Base-by-base conservation (phyloP, 2,113 vertebrate genomes). In the Cyanistes caeruleus region DNA sequence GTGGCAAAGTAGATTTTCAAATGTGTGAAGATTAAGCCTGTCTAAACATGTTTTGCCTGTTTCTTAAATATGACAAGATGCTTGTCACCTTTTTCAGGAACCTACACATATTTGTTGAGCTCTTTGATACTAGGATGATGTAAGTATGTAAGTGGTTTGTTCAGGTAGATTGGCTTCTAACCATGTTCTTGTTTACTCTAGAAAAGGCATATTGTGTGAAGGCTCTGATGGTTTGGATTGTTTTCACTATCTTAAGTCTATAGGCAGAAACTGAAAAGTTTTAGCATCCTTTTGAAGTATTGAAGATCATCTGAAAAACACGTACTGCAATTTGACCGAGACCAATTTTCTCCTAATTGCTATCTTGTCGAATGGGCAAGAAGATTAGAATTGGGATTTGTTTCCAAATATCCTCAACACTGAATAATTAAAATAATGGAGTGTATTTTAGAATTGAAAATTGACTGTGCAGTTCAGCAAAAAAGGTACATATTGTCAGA, bases 401-500 rank as follows among this genome's bases (percentile, higher is more conserved):
- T 68, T 89, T 89, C 41, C 39, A 74, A 53, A 22, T 84, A 51
- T 64, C 70, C 91, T 58, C 39, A 51, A 68, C 87, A 79, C n/a
- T 81, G 23, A 90, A 72, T 87, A 95, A 75, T 55, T 90, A 18
- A 55, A 92, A 55, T 64, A 73, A 52, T 63, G 63, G 63, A 84
- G 10, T 73, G 21, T 75, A 33, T 75, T 92, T 93, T 77, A 85
- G 94, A 94, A 93, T 77, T 89, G 72, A 82, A 91, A 79, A 76
- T 75, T 75, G 30, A 62, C 84, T 56, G 16, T 81, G 48, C 41
- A 69, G 52, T 92, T 95, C 83, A 59, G 28, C n/a, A 70, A 56
- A 92, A 97, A 92, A 89, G 93, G 37, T 63, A 91, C 41, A 79
- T 94, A 16, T 95, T 95, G 55, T 90, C 73, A 95, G 90, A 94